These are phyloP conservation scores for Linyphia triangularis DNA, from an alignment of 2,888 invertebrate genomes.

Conservation along the genomic window DNA sequence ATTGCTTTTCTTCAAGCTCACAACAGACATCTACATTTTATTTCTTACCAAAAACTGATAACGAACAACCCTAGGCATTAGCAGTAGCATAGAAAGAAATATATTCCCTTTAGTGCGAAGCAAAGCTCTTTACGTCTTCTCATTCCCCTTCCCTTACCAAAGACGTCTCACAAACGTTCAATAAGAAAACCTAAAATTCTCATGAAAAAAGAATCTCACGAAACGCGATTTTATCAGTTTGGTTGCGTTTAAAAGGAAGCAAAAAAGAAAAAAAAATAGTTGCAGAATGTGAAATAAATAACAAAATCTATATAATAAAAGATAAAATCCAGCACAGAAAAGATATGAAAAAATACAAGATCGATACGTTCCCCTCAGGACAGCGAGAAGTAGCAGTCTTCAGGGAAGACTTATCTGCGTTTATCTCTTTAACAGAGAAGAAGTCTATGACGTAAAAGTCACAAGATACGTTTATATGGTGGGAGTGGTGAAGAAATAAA, in stretches of 20 bases:
- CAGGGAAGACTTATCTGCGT: slow-evolving; percentile 55
- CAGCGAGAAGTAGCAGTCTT: slow-evolving; percentile 28
- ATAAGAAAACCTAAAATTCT: slow-evolving; percentile 1
- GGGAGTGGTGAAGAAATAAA: slow-evolving; percentile 2
- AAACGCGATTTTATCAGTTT: slow-evolving; percentile 57
- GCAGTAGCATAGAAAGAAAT: background rate
- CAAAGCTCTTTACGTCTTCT: background rate
- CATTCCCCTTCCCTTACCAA: background rate
- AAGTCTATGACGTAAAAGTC: slow-evolving; percentile 45
- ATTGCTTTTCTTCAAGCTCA: background rate
- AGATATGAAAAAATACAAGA: slow-evolving; percentile 37
- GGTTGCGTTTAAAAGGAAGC: slow-evolving; percentile 33
- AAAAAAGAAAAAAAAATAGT: background rate
- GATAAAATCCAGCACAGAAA: slow-evolving; percentile 31
- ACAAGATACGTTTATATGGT: slow-evolving; percentile 50
- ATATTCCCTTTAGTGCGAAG: background rate
- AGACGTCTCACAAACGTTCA: background rate
- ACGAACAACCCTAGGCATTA: background rate
- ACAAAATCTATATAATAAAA: slow-evolving; percentile 52
- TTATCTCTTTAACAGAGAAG: slow-evolving; percentile 58
- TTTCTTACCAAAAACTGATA: background rate
- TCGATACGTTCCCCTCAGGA: slow-evolving; percentile 47
- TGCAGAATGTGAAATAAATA: slow-evolving; percentile 30
- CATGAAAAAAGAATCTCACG: background rate
- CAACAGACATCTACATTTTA: background rate